Evolutionary conservation across 2,113 vertebrate genomes (phyloP), one percentile per base, ranked within the genome.

Genomic region (Dolichotis patagonum): DNA sequence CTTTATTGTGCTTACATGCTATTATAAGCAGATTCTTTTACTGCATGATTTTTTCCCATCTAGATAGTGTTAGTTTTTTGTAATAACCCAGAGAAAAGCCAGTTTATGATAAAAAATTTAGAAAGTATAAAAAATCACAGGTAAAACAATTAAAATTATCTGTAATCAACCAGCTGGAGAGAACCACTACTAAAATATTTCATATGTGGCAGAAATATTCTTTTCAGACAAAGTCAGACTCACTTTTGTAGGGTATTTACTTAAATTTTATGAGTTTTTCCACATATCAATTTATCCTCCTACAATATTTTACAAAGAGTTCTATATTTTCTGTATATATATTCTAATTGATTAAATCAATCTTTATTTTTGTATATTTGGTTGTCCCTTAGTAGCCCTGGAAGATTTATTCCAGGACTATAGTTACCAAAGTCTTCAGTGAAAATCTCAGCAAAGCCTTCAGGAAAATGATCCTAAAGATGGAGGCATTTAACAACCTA

Each of bases 401-500:
- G 22, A 43, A 2, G 41, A 22, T 62, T 49, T 35, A 41, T 26
- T 73, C 11, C 11, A 46, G 56, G 30, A 89, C 19, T 82, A 30
- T 28, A 12, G 3, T 12, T 32, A 46, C 9, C 24, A 22, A 46
- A 49, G 85, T 20, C 63, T 49, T 86, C 52, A 82, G 28, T 30
- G 17, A 65, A 32, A 35, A 5, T n/a, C 7, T 19, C 35, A 71
- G 28, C 28, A 93, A 93, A 82, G 10, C 26, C 78, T 78, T 96
- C 0, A 87, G 35, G 43, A 38, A 8, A 77, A 62, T 67, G 69
- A 35, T n/a, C 89, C 71, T 94, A 78, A 94, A 89, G 43, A 78
- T 24, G 12, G 46, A 56, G 28, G 78, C 43, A 93, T 95, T 92
- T 89, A 96, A 87, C 80, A 54, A 92, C 30, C 65, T 92, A 24